Evolutionary conservation across 1,140 invertebrate genomes (phyloP), one percentile per base, ranked within the genome.

Genomic region (Thrips palmi): DNA sequence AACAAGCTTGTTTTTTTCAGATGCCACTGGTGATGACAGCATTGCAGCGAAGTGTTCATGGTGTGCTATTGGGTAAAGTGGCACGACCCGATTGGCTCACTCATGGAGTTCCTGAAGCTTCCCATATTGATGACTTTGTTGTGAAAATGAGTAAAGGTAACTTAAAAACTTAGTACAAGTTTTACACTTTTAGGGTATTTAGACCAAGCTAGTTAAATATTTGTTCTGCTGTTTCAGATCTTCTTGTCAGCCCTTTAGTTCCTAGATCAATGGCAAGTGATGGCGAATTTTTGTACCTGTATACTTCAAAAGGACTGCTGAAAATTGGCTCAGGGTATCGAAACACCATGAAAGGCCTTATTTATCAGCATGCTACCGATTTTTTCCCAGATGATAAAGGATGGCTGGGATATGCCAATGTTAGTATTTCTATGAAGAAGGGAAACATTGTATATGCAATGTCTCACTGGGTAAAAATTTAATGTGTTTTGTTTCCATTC

Each of bases 291-390:
- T 62, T 97, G 18, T 94, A 88, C 58, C 56, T 94, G 3, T 73
- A 77, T 50, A 77, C 71, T 47, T 70, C 73, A 1, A 76, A 70
- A 49, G 77, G 85, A 6, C 61, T 92, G 31, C 65, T 83, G 22
- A 93, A 94, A 64, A 74, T 97, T 47, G 89, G 89, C 5, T 86
- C 86, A 45, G 89, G 91, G 14, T 92, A 87, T 59, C 77, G 79
- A 25, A 83, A 79, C 45, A 89, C 88, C 8, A 70, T 88, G 42
- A 82, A 79, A 62, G 86, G 85, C 20, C 78, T 85, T 55, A 59
- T 91, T 24, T 88, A 89, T 55, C 57, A 70, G 41, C 71, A 76
- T 48, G 83, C 83, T 55, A 64, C 73, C 28, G 76, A 86, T 54
- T 81, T 85, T 55, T 82, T 81, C 57, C 67, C 71, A 17, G 67